A percentile compares a stretch with the other conserved stretches of the same genome.
These are phyloP conservation scores for Sardinella longiceps DNA, from an alignment of 2,797 vertebrate species.

Conservation along the genomic window DNA sequence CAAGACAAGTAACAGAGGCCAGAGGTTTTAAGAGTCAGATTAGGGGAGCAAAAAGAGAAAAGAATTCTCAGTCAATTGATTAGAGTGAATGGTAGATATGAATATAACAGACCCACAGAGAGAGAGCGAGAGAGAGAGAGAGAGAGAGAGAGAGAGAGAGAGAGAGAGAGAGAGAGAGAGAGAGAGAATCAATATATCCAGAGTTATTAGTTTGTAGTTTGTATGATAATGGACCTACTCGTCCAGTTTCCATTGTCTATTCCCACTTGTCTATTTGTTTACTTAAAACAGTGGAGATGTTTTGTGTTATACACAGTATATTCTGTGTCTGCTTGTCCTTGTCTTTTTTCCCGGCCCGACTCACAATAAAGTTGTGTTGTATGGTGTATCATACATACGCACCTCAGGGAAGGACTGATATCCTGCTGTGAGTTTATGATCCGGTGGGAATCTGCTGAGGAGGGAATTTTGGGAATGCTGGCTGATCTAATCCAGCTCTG, in stretches of 20 bases:
- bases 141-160: no score
- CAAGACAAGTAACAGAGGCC: not conserved
- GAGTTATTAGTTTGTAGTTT: no score
- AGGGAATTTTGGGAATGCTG: constrained; percentile 58
- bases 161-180: no score
- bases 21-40: not conserved
- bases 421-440: not conserved
- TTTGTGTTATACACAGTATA: no score
- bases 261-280: no score
- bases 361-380: no score
- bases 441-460: not conserved
- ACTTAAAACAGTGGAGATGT: no score
- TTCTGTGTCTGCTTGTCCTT: not conserved
- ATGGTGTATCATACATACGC: not conserved
- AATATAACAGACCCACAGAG: not conserved
- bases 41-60: not conserved
- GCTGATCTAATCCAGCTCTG: constrained; percentile 27
- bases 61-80: not conserved
- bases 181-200: no score
- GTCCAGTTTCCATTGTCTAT: no score
- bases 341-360: no score
- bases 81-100: not conserved
- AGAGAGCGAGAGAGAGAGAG: no score
- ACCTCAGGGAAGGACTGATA: not conserved
- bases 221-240: no score